These are phyloP conservation scores for Luscinia luscinia DNA, from an alignment of 2,797 vertebrate genomes.

Conservation along the genomic window DNA sequence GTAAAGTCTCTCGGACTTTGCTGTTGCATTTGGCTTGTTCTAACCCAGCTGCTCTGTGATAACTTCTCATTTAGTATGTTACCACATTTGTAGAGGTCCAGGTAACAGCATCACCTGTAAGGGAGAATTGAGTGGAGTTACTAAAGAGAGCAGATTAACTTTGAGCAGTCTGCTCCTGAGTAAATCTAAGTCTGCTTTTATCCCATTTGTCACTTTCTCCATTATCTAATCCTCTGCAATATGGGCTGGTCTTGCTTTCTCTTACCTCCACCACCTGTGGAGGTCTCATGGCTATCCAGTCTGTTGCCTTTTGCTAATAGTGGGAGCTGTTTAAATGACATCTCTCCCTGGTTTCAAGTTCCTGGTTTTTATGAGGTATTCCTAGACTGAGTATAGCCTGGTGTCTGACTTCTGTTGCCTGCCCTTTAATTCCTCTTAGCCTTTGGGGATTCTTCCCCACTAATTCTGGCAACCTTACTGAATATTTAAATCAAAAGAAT, in stretches of 20 bases:
- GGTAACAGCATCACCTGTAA: not conserved
- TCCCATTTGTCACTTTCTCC: constrained; percentile 11
- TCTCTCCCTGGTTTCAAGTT: not conserved
- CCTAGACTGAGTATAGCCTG: not conserved
- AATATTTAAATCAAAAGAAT: not conserved
- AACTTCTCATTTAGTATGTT: not conserved
- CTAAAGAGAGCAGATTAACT: not conserved
- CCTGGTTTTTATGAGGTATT: not conserved
- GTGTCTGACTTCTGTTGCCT: not conserved
- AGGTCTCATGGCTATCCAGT: not conserved
- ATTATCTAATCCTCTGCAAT: not conserved
- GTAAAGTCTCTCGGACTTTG: not conserved
- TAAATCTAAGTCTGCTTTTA: constrained; percentile 12
- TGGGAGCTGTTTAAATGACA: not conserved
- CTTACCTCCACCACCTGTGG: not conserved
- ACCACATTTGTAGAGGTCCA: not conserved
- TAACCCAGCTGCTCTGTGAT: not conserved
- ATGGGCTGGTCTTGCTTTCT: not conserved
- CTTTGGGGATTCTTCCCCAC: not conserved
- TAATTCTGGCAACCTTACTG: not conserved
- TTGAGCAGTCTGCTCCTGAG: not conserved
- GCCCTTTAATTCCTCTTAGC: not conserved
- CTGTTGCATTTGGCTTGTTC: not conserved
- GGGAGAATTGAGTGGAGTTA: not conserved
- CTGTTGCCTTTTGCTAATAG: not conserved